Evolutionary conservation across 2,113 vertebrate species (phyloP).

Genomic region (Pardalotus punctatus): DNA sequence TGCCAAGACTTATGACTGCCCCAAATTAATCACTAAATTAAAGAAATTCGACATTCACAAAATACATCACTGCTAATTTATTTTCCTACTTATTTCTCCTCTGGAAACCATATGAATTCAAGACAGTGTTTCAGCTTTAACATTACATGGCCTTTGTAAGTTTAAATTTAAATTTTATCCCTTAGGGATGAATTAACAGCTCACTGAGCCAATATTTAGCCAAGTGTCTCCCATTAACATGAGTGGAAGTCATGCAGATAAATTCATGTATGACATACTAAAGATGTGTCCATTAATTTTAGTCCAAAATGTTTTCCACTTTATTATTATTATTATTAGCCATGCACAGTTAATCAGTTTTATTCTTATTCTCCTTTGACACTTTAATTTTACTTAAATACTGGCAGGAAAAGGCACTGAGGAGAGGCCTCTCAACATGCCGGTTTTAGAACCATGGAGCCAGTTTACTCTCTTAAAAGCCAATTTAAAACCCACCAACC

Average conservation of each 20-base stretch:
- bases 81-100: neutral
- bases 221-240: constrained; percentile 15
- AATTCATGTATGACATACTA: constrained; percentile 10
- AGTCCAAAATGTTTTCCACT: constrained; percentile 29
- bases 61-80: neutral
- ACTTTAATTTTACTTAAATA: constrained; percentile 22
- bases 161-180: constrained; percentile 54
- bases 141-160: constrained; percentile 27
- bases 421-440: neutral
- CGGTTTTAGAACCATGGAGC: neutral
- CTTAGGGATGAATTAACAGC: constrained; percentile 40
- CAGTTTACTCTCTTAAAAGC: neutral
- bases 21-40: neutral
- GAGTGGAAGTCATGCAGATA: constrained; percentile 36
- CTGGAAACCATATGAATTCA: neutral
- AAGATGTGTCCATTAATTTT: constrained; percentile 40
- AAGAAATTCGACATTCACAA: neutral
- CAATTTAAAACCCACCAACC: neutral
- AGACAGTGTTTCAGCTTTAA: constrained; percentile 1
- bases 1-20: accelerated
- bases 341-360: neutral
- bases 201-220: constrained; percentile 24
- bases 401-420: neutral
- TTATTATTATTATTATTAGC: constrained; percentile 20
- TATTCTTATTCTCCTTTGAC: neutral